These are phyloP conservation scores for Delia radicum DNA, from an alignment of 1,140 invertebrate genomes.

Conservation along the genomic window DNA sequence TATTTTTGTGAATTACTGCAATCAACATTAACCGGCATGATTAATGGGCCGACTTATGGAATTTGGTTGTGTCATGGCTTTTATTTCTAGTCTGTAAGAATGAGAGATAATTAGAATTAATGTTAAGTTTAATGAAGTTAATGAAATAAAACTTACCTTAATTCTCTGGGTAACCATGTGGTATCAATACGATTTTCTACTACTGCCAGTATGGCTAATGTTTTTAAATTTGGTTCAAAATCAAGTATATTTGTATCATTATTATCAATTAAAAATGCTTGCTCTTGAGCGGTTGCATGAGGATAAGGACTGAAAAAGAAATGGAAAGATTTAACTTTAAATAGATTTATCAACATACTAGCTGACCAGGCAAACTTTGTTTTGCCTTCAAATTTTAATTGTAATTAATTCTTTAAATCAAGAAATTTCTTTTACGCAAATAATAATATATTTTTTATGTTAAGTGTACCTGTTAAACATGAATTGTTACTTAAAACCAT, in stretches of 20 bases:
- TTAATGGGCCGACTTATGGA: constrained; percentile 52
- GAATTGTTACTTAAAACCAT: too few relatives aligned
- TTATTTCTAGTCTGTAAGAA: constrained; percentile 55
- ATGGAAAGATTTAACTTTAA: not conserved
- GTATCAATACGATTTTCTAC: constrained; percentile 66
- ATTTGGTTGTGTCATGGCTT: constrained; percentile 58
- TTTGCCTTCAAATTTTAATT: too few relatives aligned
- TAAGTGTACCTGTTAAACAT: too few relatives aligned
- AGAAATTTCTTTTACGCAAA: too few relatives aligned
- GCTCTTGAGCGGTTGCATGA: constrained; percentile 26
- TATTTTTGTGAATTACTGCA: not conserved
- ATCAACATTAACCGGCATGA: constrained; percentile 43
- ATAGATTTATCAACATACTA: too few relatives aligned
- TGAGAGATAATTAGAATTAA: constrained; percentile 1
- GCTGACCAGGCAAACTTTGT: too few relatives aligned
- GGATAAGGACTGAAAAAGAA: constrained; percentile 19
- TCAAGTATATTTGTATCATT: constrained; percentile 77
- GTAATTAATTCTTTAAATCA: too few relatives aligned
- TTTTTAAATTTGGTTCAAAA: constrained; percentile 71
- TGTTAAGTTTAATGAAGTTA: not conserved
- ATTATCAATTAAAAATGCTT: constrained; percentile 65
- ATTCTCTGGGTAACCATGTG: constrained; percentile 62
- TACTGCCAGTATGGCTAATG: constrained; percentile 66
- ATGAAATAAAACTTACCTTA: constrained; percentile 57
- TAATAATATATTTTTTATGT: too few relatives aligned